These are phyloP conservation scores for Episyrphus balteatus DNA, from an alignment of 1,140 invertebrate species.

Conservation along the genomic window DNA sequence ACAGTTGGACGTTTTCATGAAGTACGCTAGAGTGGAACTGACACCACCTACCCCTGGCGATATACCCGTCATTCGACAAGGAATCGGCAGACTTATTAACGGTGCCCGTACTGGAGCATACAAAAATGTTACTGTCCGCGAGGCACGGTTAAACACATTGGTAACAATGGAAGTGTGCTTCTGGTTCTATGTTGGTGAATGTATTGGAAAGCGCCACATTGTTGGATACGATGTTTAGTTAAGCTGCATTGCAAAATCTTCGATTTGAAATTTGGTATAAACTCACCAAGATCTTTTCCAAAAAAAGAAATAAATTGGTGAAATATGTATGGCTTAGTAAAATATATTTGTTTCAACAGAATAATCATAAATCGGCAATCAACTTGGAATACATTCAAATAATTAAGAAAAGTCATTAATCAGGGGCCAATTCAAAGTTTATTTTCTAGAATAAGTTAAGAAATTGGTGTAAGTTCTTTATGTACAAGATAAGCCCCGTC, in stretches of 20 bases:
- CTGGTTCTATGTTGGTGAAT: conserved; percentile 96
- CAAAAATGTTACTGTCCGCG: conserved; percentile 74
- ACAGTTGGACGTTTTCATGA: conserved; percentile 61
- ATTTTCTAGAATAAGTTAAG: too few relatives aligned
- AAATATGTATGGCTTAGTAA: too few relatives aligned
- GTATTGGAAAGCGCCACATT: conserved; percentile 84
- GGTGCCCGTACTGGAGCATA: conserved; percentile 63
- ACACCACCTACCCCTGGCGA: conserved; percentile 77
- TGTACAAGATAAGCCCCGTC: too few relatives aligned
- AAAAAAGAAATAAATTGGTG: too few relatives aligned
- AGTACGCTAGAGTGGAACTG: conserved; percentile 88
- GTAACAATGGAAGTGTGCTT: conserved; percentile 77
- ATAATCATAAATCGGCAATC: too few relatives aligned
- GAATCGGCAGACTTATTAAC: conserved; percentile 60
- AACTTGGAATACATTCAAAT: too few relatives aligned
- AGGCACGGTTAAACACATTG: conserved; percentile 82
- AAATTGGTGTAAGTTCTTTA: too few relatives aligned
- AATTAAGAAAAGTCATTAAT: too few relatives aligned
- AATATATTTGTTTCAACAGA: too few relatives aligned
- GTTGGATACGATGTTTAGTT: conserved; percentile 80
- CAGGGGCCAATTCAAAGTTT: too few relatives aligned
- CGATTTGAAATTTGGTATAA: not conserved
- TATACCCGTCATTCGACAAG: conserved; percentile 66
- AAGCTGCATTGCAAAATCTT: not conserved
- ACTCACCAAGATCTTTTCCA: too few relatives aligned